A percentile compares a stretch with the other conserved stretches of the same genome.
Conservation (phyloP, 2,888 invertebrate genomes). For the Chalcosyrphus nemorum region DNA sequence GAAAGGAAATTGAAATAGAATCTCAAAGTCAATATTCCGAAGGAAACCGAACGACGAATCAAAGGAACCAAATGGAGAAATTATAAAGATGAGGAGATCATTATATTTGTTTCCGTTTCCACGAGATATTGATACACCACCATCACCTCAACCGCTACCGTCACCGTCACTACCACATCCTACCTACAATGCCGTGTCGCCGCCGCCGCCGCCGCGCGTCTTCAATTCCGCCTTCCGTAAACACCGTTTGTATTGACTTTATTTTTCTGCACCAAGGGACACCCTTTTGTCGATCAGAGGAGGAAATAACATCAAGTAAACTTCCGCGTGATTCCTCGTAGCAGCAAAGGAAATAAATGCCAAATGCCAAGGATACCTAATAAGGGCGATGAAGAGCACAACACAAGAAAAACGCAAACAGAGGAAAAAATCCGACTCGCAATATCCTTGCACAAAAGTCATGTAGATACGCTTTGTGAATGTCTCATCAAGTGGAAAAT, state of each 20-base stretch:
- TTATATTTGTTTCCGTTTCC: slow-evolving; percentile 66
- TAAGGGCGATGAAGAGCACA: slow-evolving; percentile 33
- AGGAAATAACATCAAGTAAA: slow-evolving; percentile 66
- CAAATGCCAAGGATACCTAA: slow-evolving; percentile 62
- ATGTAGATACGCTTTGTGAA: slow-evolving; percentile 49
- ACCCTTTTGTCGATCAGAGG: slow-evolving; percentile 56
- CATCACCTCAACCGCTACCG: slow-evolving; percentile 6
- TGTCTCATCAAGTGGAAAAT: slow-evolving; percentile 63
- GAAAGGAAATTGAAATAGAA: slow-evolving; percentile 60
- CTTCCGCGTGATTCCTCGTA: slow-evolving; percentile 64
- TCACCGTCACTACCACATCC: slow-evolving; percentile 24
- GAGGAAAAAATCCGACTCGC: neutral
- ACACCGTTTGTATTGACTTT: slow-evolving; percentile 58
- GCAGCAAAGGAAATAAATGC: slow-evolving; percentile 57
- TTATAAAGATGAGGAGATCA: slow-evolving; percentile 61
- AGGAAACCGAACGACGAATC: slow-evolving; percentile 50
- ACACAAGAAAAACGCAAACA: neutral
- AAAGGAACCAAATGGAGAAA: slow-evolving; percentile 54
- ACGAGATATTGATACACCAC: slow-evolving; percentile 59
- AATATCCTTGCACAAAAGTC: slow-evolving; percentile 21
- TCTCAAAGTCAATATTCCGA: slow-evolving; percentile 63
- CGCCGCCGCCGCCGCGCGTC: neutral
- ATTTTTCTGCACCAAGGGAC: slow-evolving; percentile 61
- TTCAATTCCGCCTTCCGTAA: slow-evolving; percentile 12
- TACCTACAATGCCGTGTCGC: slow-evolving; percentile 7